These are phyloP conservation scores for Drosophila sordidula DNA, from an alignment of 2,888 invertebrate species.

Conservation along the genomic window DNA sequence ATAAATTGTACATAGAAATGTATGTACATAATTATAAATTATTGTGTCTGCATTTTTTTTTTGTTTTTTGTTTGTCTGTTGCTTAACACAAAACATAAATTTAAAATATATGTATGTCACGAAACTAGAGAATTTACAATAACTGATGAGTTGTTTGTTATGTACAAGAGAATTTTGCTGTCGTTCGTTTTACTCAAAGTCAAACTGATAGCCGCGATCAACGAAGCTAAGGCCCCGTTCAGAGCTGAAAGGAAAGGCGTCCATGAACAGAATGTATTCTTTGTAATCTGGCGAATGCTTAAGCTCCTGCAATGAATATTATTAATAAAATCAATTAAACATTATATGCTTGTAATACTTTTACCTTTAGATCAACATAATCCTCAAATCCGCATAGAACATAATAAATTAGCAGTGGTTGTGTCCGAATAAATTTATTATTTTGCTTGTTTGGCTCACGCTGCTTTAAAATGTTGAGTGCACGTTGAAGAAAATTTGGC, in stretches of 20 bases:
- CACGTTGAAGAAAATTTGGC: slow-evolving; percentile 58
- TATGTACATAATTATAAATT: slow-evolving; percentile 33
- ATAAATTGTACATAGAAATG: slow-evolving; percentile 32
- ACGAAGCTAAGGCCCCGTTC: slow-evolving; percentile 80
- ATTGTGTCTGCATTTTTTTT: slow-evolving; percentile 9
- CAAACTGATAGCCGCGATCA: slow-evolving; percentile 80
- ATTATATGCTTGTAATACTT: not conserved
- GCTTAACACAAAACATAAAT: slow-evolving; percentile 33
- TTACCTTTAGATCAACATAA: slow-evolving; percentile 68
- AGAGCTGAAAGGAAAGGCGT: slow-evolving; percentile 72
- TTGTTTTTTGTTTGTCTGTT: slow-evolving; percentile 17
- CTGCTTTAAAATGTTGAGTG: slow-evolving; percentile 54
- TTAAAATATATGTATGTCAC: slow-evolving; percentile 23
- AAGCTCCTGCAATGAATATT: slow-evolving; percentile 57
- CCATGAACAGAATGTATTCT: slow-evolving; percentile 61
- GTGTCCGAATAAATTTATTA: slow-evolving; percentile 37
- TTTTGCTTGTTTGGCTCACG: slow-evolving; percentile 54
- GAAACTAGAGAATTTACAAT: slow-evolving; percentile 29
- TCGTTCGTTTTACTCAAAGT: slow-evolving; percentile 61
- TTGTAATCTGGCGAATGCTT: slow-evolving; percentile 61
- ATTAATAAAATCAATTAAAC: not conserved
- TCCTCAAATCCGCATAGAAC: slow-evolving; percentile 72
- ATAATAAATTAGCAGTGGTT: slow-evolving; percentile 68
- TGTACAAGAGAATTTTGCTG: slow-evolving; percentile 32
- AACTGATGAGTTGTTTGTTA: slow-evolving; percentile 25